These are phyloP conservation scores for Spondyliosoma cantharus DNA, from an alignment of 2,797 vertebrate genomes.

Conservation along the genomic window DNA sequence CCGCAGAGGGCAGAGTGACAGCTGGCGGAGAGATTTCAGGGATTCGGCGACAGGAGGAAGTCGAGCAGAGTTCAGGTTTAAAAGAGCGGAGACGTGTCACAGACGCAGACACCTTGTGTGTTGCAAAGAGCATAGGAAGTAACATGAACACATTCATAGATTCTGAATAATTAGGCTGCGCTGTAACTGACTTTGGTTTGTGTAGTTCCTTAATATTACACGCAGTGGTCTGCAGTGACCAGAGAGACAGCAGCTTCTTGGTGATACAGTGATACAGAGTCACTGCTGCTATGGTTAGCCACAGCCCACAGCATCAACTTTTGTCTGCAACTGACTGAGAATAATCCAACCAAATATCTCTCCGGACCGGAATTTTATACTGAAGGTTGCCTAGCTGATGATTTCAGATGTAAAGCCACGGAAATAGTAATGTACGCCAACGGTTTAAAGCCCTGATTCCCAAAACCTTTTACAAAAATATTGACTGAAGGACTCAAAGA, in stretches of 20 bases:
- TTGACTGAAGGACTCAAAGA: too few relatives aligned
- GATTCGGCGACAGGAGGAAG: conserved; percentile 34
- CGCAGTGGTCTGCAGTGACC: not conserved
- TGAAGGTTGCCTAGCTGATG: not conserved
- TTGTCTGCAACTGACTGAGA: not conserved
- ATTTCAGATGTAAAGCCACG: not conserved
- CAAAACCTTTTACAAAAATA: not conserved
- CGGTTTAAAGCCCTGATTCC: not conserved
- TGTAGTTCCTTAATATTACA: not conserved
- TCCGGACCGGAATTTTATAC: not conserved
- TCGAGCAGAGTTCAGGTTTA: conserved; percentile 34
- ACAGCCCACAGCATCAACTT: conserved; percentile 2
- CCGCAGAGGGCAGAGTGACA: conserved; percentile 54
- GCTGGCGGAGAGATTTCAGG: conserved; percentile 56
- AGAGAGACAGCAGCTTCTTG: not conserved
- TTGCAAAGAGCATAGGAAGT: not conserved
- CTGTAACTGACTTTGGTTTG: too few relatives aligned
- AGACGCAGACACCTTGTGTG: conserved; percentile 16
- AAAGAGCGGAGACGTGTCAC: conserved; percentile 11
- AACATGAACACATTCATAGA: not conserved
- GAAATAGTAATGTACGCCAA: not conserved
- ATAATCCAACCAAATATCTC: not conserved
- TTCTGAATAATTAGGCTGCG: not conserved
- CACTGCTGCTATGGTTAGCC: conserved; percentile 19
- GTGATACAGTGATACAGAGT: not conserved